phyloP scores from a whole-genome alignment of 2,888 invertebrate genomes.

The Leptura quadrifasciata region DNA sequence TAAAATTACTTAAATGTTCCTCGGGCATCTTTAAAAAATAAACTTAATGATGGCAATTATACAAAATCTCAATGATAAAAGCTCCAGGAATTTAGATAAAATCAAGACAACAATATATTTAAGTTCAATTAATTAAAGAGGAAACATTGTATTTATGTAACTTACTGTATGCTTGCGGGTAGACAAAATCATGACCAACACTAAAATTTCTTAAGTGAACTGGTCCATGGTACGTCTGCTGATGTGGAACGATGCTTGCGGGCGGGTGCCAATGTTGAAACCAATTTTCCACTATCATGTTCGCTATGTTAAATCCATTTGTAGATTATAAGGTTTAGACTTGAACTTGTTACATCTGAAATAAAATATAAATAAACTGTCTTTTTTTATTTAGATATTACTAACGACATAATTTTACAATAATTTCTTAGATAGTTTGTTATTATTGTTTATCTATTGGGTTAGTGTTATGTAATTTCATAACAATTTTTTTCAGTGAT shows the following conservation, averaged over 20 bases:
- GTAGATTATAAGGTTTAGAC: neutral
- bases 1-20: too few species aligned
- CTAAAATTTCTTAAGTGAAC: slow-evolving; percentile 49
- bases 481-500: neutral
- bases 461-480: neutral
- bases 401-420: neutral
- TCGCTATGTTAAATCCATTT: slow-evolving; percentile 21
- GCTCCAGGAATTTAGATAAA: too few species aligned
- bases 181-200: slow-evolving; percentile 36
- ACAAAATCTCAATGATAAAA: too few species aligned
- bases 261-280: slow-evolving; percentile 65
- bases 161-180: slow-evolving; percentile 48
- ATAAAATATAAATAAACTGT: neutral
- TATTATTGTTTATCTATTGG: neutral
- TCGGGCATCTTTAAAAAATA: too few species aligned
- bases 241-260: slow-evolving; percentile 51
- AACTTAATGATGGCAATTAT: too few species aligned
- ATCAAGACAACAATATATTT: too few species aligned
- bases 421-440: neutral
- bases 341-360: slow-evolving; percentile 12
- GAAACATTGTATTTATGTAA: neutral
- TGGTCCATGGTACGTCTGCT: slow-evolving; percentile 52
- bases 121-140: neutral
- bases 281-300: slow-evolving; percentile 64
- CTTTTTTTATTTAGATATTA: neutral